Base-by-base conservation (phyloP, 23 tunicate genomes). In the Clavelina lepadiformis region DNA sequence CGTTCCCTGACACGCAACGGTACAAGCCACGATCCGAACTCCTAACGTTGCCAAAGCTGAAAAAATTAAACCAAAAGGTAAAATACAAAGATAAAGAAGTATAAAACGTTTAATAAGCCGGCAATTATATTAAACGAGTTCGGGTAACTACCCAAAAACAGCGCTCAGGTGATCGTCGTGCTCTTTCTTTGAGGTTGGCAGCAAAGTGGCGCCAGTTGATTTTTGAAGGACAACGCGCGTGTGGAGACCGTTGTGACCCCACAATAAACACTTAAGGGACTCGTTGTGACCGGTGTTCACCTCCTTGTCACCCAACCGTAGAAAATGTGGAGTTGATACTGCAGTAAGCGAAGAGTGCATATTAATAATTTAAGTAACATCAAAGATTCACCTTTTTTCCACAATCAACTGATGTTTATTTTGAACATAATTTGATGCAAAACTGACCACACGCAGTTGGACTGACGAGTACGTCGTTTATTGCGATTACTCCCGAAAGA, bases 281-380 rank as follows among this genome's bases (percentile, higher is more conserved):
- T 34, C 72, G 35, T 78, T 77, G 46, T 83, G 86, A 11, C 76
- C 73, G 24, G 29, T 55, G 36, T 91, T 91, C 25, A 72, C 93
- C 41, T 64, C 82, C 35, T 77, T 82, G 51, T 66, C 59, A 23
- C 86, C 81, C 28, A 91, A 47, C 29, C 92, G 67, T 33, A 91
- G 72, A 41, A 91, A 91, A 51, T 82, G 86, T 27, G 98, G 98
- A 18, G 98, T 64, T 8, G 75, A 49, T 1, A 67, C 96, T 87
- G 51, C 5, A 61, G 24, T n/a, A n/a, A n/a, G n/a, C n/a, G n/a
- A n/a, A n/a, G n/a, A n/a, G n/a, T n/a, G n/a, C n/a, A n/a, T n/a
- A n/a, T n/a, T n/a, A n/a, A n/a, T n/a, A n/a, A n/a, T n/a, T 44
- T 44, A 44, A 11, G 15, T 44, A 53, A 53, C 58, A 53, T 6